These are phyloP conservation scores for Mallotus villosus DNA, from an alignment of 2,797 vertebrate genomes.

Conservation along the genomic window DNA sequence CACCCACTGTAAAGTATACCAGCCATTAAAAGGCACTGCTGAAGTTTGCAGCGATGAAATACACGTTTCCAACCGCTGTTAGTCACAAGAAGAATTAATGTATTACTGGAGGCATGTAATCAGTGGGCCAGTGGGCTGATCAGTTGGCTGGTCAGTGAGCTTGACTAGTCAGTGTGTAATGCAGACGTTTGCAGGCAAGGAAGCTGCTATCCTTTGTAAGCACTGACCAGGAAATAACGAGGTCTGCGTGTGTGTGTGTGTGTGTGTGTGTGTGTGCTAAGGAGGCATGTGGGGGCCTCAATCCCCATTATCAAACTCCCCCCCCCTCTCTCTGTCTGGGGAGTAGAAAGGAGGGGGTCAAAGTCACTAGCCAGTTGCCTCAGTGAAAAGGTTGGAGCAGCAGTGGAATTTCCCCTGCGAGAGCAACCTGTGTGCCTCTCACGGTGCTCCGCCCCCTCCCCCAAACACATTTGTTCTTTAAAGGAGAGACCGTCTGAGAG, in stretches of 20 bases:
- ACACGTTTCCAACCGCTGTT: conserved; percentile 31
- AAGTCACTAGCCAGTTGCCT: conserved; percentile 76
- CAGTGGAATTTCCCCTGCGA: conserved; percentile 69
- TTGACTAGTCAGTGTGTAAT: too few species aligned
- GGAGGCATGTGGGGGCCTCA: conserved; percentile 31
- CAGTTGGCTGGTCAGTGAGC: too few species aligned
- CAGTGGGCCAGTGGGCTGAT: conserved; percentile 41
- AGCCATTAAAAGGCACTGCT: conserved; percentile 38
- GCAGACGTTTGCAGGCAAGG: conserved; percentile 19
- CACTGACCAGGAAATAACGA: conserved; percentile 41
- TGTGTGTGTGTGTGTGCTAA: conserved; percentile 27
- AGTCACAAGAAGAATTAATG: conserved; percentile 50
- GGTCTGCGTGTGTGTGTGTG: background rate
- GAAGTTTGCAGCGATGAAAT: conserved; percentile 37
- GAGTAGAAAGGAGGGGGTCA: conserved; percentile 57
- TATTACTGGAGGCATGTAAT: conserved; percentile 47
- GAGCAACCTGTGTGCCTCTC: conserved; percentile 67
- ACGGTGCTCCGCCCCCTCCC: conserved; percentile 49
- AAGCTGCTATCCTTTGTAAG: conserved; percentile 20
- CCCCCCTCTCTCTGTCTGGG: conserved; percentile 29
- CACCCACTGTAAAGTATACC: conserved; percentile 28
- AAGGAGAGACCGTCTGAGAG: conserved; percentile 43
- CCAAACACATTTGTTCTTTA: conserved; percentile 43
- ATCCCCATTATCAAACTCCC: conserved; percentile 34
- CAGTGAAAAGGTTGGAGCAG: conserved; percentile 73